Evolutionary conservation across 2,113 vertebrate species (phyloP).

Genomic region (Clupea harengus): DNA sequence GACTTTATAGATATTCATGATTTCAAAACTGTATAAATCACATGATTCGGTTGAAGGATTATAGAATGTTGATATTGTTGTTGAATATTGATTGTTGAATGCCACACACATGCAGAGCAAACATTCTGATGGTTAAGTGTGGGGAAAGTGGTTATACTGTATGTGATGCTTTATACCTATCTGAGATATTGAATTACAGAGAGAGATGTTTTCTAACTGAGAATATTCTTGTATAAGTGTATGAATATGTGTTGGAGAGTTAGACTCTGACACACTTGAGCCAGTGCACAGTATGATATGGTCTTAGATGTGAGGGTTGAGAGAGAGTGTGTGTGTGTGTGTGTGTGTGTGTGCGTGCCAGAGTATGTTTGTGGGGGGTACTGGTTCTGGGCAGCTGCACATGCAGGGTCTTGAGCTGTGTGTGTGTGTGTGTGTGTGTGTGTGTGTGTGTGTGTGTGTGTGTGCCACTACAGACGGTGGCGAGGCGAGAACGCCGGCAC

Average conservation of each 20-base stretch:
- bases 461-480: constrained; percentile 72
- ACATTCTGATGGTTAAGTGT: not conserved
- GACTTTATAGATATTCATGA: no score
- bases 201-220: not conserved
- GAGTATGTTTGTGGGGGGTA: not conserved
- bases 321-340: not conserved
- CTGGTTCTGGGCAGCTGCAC: not conserved
- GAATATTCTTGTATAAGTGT: not conserved
- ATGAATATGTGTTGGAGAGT: no score
- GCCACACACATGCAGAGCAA: not conserved
- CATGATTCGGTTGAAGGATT: no score
- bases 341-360: not conserved
- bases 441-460: constrained; percentile 47
- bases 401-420: not conserved
- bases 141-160: no score
- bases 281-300: no score
- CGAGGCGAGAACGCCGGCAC: constrained; percentile 78
- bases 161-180: no score
- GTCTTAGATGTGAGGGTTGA: no score
- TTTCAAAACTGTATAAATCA: no score
- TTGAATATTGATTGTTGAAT: not conserved
- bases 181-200: no score
- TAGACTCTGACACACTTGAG: no score
- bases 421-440: constrained; percentile 37
- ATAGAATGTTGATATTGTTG: no score